Conservation (phyloP, 2,113 vertebrate species). For the Seriola aureovittata region DNA sequence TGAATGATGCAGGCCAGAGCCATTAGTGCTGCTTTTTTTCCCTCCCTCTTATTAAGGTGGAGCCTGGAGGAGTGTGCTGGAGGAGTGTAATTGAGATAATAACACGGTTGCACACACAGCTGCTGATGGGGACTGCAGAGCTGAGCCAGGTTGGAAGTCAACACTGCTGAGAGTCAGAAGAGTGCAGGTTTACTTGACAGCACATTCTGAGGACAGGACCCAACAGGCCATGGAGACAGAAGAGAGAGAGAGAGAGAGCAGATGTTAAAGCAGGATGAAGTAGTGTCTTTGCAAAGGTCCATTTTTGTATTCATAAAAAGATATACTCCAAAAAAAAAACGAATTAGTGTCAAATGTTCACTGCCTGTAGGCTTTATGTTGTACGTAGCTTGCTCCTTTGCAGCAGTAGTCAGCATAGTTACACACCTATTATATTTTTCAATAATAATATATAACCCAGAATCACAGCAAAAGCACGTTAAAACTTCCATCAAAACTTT, state of each 20-base stretch:
- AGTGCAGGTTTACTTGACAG: conserved; percentile 58
- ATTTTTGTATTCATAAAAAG: not conserved
- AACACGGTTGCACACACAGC: conserved; percentile 65
- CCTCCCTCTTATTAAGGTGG: conserved; percentile 72
- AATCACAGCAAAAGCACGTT: not conserved
- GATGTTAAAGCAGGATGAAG: conserved; percentile 26
- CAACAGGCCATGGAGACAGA: conserved; percentile 61
- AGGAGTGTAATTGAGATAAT: conserved; percentile 79
- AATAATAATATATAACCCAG: not conserved
- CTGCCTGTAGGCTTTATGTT: not conserved
- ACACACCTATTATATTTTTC: not conserved
- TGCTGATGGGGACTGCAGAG: conserved; percentile 63
- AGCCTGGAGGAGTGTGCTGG: conserved; percentile 61
- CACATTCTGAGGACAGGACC: conserved; percentile 71
- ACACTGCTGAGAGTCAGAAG: conserved; percentile 45
- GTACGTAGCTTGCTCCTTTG: not conserved
- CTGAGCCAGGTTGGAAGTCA: conserved; percentile 57
- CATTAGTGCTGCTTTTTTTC: conserved; percentile 46
- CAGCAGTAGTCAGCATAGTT: not conserved
- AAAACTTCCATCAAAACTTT: not conserved
- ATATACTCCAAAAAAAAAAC: not conserved
- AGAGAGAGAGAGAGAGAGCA: conserved; percentile 1
- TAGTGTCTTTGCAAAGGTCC: not conserved
- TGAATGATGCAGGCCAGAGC: conserved; percentile 25
- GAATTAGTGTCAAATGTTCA: not conserved